Base-by-base conservation (phyloP, 2,797 vertebrate species). In the Pantherophis vulpinus region DNA sequence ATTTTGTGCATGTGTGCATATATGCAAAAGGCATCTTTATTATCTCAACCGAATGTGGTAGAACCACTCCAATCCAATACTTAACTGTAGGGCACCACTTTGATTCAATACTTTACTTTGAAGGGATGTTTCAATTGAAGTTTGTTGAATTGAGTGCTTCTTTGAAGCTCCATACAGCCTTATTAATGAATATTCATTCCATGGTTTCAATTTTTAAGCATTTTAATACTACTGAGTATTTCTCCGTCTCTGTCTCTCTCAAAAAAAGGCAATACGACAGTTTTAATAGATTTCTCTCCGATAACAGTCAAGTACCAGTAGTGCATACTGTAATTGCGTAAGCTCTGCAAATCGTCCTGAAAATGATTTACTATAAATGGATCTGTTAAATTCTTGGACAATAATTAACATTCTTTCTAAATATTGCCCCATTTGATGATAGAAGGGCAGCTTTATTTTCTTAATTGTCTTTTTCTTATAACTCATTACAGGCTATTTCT, bases 331-430 rank as follows among this genome's bases (percentile, higher is more conserved):
- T 92, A 92, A 89, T 83, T 92, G 66, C 23, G 61, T 89, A 51
- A 60, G 66, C 66, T 83, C 12, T 60, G 51, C n/a, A 29, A 61
- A 86, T 92, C 51, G 8, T 55, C 88, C 70, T 47, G 32, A 70
- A 89, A 83, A 89, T 92, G 92, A 92, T 89, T 89, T 83, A 92
- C 88, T 86, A 58, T 79, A 92, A 61, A 92, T 55, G 79, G 66
- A 92, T 60, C 37, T 89, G 92, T 83, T 89, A 83, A 54, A 60
- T 47, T 54, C 58, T 51, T 61, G 42, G 87, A 54, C 55, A 86
- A 83, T 89, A 89, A 83, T 92, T 83, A 92, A 89, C 59, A 83
- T 54, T 25, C 27, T 92, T 88, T 63, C 66, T 61, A 92, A 92
- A 89, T 89, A 92, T 92, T 92, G 27, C 42, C n/a, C 20, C 51